Evolutionary conservation across 2,113 vertebrate genomes (phyloP).

Genomic region (Micromys minutus): DNA sequence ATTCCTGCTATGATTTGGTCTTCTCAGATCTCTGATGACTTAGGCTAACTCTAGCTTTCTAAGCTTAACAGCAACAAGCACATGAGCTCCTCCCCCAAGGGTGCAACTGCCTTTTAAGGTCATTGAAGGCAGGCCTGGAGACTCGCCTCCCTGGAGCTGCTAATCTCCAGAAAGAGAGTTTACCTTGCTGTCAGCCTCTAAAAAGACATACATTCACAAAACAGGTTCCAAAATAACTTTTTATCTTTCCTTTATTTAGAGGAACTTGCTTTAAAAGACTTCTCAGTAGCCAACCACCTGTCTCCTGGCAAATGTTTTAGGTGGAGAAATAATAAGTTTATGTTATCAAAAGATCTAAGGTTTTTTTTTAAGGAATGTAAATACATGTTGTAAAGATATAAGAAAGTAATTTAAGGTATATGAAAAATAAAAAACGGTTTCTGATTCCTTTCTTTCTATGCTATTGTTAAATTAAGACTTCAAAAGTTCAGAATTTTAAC

Average conservation of each 20-base stretch:
- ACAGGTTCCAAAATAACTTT: background rate
- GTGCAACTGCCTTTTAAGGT: background rate
- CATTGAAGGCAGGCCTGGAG: background rate
- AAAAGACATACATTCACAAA: background rate
- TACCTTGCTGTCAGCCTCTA: background rate
- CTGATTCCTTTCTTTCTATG: background rate
- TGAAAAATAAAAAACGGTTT: background rate
- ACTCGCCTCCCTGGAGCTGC: background rate
- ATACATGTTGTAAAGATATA: background rate
- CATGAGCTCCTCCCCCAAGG: background rate
- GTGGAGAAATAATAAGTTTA: background rate
- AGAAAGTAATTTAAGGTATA: background rate
- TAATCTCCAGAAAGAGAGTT: background rate
- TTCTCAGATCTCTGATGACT: background rate
- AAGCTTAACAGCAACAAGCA: background rate
- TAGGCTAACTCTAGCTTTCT: background rate
- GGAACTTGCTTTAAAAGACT: background rate
- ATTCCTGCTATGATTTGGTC: background rate
- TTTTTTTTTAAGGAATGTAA: background rate
- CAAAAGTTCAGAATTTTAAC: background rate
- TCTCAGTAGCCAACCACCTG: background rate
- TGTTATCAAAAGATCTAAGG: background rate
- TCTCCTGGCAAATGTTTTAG: background rate
- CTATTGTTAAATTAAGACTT: background rate
- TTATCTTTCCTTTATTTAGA: background rate